Evolutionary conservation across 2,797 vertebrate genomes (phyloP).

Genomic region (Onychomys leucogaster): DNA sequence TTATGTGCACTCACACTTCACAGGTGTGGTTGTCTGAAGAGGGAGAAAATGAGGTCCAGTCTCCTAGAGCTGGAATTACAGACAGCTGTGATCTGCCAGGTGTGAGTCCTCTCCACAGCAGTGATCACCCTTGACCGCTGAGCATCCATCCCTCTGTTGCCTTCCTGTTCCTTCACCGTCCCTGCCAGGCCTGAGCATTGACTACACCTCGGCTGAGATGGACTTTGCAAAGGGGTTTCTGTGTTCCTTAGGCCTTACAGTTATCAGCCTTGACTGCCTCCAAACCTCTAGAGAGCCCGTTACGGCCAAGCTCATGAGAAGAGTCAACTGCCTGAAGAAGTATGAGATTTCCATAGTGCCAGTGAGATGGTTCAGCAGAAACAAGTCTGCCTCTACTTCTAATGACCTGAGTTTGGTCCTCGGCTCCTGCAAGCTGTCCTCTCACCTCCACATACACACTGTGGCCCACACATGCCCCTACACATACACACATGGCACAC

Average conservation of each 20-base stretch:
- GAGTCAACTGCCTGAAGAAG: background rate
- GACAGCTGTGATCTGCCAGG: background rate
- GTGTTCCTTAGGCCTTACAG: background rate
- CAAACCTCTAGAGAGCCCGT: background rate
- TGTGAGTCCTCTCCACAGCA: background rate
- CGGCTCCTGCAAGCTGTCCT: background rate
- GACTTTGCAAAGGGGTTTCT: background rate
- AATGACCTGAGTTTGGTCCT: background rate
- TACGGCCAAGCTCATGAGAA: slow-evolving; percentile 1
- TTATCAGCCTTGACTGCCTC: background rate
- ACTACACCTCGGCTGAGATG: slow-evolving; percentile 15
- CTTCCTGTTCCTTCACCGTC: background rate
- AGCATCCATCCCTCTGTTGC: background rate
- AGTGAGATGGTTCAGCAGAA: background rate
- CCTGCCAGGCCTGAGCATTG: background rate
- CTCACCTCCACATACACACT: background rate
- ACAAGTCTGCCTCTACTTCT: background rate
- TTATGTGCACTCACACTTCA: too few relatives aligned
- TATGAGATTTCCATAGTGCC: background rate
- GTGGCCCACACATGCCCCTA: background rate
- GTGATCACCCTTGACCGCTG: too few relatives aligned
- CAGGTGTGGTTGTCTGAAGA: background rate
- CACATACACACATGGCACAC: background rate
- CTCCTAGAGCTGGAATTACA: background rate
- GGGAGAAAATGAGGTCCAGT: background rate